phyloP scores from a whole-genome alignment of 2,888 invertebrate species.

The Drepanosiphum platanoidis region DNA sequence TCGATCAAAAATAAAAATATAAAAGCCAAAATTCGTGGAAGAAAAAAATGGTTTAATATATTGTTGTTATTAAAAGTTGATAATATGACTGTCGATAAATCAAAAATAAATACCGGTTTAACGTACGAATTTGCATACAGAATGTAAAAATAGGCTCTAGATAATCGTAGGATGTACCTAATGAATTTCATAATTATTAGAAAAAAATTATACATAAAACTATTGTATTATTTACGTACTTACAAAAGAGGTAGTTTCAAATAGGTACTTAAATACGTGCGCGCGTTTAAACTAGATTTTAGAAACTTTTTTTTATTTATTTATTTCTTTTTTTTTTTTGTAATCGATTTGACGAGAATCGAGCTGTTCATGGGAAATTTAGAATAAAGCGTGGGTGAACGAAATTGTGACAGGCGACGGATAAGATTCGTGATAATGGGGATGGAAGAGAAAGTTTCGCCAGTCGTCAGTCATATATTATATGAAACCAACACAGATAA shows the following conservation, averaged over 20 bases:
- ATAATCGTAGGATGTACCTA: no score
- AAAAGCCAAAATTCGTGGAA: no score
- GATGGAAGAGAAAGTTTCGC: conserved; percentile 58
- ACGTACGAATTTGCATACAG: no score
- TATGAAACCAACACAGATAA: not conserved
- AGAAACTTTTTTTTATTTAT: conserved; percentile 12
- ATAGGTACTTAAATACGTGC: not conserved
- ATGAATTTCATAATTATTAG: no score
- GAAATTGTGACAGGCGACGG: conserved; percentile 47
- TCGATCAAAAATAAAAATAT: no score
- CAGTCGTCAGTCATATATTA: not conserved
- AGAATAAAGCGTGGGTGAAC: conserved; percentile 33
- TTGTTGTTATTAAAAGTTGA: no score
- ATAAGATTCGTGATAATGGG: conserved; percentile 50
- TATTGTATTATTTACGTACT: not conserved
- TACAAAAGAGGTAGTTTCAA: not conserved
- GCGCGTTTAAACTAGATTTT: not conserved
- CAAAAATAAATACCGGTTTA: no score
- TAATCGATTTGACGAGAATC: conserved; percentile 3
- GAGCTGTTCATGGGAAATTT: not conserved
- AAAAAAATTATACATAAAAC: not conserved
- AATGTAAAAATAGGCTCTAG: no score
- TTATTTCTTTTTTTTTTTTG: no score
- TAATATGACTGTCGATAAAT: no score
- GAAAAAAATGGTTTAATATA: no score